Percentiles rank a stretch among this genome's conserved stretches.
phyloP scores from a whole-genome alignment of 2,113 vertebrate genomes.

The Embiotoca jacksoni region DNA sequence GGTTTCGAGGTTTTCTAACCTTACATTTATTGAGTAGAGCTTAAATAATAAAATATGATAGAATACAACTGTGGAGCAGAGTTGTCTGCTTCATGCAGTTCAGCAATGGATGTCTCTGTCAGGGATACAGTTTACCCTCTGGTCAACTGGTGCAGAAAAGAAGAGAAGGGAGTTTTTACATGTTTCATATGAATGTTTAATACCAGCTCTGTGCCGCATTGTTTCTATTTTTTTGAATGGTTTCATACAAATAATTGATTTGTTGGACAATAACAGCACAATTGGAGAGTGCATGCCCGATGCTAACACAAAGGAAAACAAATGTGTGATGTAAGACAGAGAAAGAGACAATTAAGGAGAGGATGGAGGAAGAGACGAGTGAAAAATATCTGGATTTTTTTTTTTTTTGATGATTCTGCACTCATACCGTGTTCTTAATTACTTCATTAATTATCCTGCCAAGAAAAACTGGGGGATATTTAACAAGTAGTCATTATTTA shows the following conservation, averaged over 20 bases:
- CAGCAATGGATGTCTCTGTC: neutral
- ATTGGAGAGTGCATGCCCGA: neutral
- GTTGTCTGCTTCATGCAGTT: neutral
- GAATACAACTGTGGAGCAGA: neutral
- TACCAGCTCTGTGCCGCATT: neutral
- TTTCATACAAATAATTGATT: neutral
- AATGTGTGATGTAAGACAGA: conserved; percentile 12
- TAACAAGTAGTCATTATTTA: conserved; percentile 81
- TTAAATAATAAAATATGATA: neutral
- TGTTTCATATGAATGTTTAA: conserved; percentile 12
- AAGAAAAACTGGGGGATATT: conserved; percentile 68
- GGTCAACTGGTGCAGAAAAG: neutral
- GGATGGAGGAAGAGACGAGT: conserved; percentile 28
- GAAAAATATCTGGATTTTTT: conserved; percentile 45
- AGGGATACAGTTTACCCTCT: too few species aligned
- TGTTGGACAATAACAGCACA: neutral
- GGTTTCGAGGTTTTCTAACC: neutral
- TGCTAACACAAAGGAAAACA: conserved; percentile 3
- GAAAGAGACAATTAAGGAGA: conserved; percentile 29
- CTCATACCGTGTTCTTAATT: conserved; percentile 69
- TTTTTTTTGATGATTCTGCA: conserved; percentile 75
- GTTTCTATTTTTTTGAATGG: neutral
- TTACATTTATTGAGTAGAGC: neutral
- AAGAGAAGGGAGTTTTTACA: neutral
- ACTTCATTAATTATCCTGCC: conserved; percentile 81